These are phyloP conservation scores for Drosophila hydei DNA, from an alignment of 1,140 invertebrate genomes.

Conservation along the genomic window DNA sequence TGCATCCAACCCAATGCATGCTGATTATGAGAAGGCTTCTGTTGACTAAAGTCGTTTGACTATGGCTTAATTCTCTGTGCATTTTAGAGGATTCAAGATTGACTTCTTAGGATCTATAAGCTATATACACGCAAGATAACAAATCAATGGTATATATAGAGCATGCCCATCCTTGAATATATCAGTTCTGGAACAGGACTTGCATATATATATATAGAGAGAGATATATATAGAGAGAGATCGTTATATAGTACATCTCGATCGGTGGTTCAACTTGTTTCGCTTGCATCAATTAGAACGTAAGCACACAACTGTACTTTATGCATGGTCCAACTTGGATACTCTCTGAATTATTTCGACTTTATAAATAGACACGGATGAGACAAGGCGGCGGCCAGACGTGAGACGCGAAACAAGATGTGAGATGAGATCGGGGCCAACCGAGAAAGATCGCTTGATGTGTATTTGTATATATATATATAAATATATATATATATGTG, in stretches of 20 bases:
- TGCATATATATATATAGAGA: neutral
- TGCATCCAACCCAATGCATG: too few species aligned
- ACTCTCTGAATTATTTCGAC: constrained; percentile 66
- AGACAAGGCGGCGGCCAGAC: constrained; percentile 28
- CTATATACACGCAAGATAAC: too few species aligned
- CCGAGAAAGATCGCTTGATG: constrained; percentile 38
- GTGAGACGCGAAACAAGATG: constrained; percentile 2
- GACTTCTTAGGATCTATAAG: too few species aligned
- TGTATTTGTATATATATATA: constrained; percentile 5
- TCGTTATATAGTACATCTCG: neutral
- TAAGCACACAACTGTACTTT: constrained; percentile 67
- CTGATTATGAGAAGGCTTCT: too few species aligned
- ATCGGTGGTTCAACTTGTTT: constrained; percentile 4
- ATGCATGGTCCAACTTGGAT: constrained; percentile 63
- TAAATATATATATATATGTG: neutral
- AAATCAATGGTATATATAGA: too few species aligned
- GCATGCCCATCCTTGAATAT: too few species aligned
- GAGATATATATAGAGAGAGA: neutral
- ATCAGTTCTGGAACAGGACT: too few species aligned
- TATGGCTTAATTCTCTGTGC: too few species aligned
- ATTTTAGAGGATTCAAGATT: too few species aligned
- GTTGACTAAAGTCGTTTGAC: too few species aligned
- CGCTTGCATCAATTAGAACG: constrained; percentile 15
- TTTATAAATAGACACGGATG: constrained; percentile 75
- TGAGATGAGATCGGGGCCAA: constrained; percentile 13